Percentiles rank a stretch among this genome's conserved stretches.
Evolutionary conservation across 2,888 invertebrate species (phyloP).

Genomic region (Sycophila texana): DNA sequence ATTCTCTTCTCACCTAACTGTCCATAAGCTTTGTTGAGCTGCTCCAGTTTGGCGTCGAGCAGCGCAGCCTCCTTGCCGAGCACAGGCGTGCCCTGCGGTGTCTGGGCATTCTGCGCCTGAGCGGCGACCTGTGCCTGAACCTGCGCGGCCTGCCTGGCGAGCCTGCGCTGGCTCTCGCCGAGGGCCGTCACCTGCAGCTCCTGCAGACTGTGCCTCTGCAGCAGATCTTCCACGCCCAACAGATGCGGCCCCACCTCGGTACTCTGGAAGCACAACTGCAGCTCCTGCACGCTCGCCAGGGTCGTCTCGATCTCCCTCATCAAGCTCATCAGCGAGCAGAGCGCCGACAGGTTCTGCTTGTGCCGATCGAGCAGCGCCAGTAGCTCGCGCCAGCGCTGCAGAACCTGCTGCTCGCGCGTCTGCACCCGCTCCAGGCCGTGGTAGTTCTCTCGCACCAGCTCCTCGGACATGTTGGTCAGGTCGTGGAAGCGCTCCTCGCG

Average conservation of each 20-base stretch:
- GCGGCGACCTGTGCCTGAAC: slow-evolving; percentile 79
- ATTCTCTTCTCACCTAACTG: slow-evolving; percentile 76
- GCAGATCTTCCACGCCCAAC: slow-evolving; percentile 93
- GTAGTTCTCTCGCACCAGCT: slow-evolving; percentile 93
- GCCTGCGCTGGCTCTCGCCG: slow-evolving; percentile 88
- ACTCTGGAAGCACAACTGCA: slow-evolving; percentile 87
- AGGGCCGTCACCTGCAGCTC: slow-evolving; percentile 90
- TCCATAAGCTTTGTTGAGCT: slow-evolving; percentile 87
- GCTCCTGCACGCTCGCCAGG: slow-evolving; percentile 87
- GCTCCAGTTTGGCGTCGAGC: slow-evolving; percentile 84
- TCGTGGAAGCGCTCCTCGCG: slow-evolving; percentile 95
- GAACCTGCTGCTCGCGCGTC: slow-evolving; percentile 84
- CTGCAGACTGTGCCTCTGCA: slow-evolving; percentile 95
- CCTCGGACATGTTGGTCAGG: slow-evolving; percentile 94
- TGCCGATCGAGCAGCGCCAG: slow-evolving; percentile 91
- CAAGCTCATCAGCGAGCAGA: slow-evolving; percentile 91
- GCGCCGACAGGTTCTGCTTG: slow-evolving; percentile 83
- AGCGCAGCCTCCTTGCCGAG: slow-evolving; percentile 75
- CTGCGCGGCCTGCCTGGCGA: slow-evolving; percentile 81
- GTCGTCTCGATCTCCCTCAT: slow-evolving; percentile 95
- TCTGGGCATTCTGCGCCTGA: slow-evolving; percentile 75
- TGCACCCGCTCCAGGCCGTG: slow-evolving; percentile 90
- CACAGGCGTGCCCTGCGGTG: slow-evolving; percentile 51
- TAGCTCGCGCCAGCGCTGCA: slow-evolving; percentile 91
- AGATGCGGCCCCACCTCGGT: slow-evolving; percentile 95